These are phyloP conservation scores for Arctopsyche grandis DNA, from an alignment of 1,140 invertebrate genomes.

Conservation along the genomic window DNA sequence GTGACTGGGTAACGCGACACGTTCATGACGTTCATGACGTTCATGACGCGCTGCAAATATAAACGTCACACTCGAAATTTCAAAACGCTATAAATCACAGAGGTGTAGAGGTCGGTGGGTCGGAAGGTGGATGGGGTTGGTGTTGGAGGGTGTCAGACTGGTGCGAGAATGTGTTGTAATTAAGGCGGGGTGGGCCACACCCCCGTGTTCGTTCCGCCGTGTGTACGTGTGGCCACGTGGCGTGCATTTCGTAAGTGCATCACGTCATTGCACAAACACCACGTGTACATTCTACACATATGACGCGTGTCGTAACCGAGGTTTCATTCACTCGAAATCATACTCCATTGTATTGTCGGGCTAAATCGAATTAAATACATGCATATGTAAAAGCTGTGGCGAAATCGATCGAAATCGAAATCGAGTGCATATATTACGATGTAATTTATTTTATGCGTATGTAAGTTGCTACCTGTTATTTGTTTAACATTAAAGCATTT, in stretches of 20 bases:
- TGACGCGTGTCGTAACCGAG: too few species aligned
- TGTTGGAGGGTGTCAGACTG: not conserved
- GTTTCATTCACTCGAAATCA: too few species aligned
- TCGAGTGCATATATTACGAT: too few species aligned
- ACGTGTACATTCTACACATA: too few species aligned
- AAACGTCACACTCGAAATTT: not conserved
- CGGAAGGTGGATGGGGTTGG: not conserved
- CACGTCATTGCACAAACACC: not conserved
- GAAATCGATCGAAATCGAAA: too few species aligned
- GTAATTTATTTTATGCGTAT: too few species aligned
- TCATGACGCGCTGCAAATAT: not conserved
- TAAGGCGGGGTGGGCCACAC: constrained; percentile 2
- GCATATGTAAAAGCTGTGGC: too few species aligned
- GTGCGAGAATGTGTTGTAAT: not conserved
- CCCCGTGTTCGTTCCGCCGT: not conserved
- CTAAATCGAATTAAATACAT: too few species aligned
- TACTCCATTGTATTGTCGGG: too few species aligned
- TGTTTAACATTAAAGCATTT: too few species aligned
- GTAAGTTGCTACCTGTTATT: too few species aligned
- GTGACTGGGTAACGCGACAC: too few species aligned
- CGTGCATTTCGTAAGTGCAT: not conserved
- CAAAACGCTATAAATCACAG: not conserved
- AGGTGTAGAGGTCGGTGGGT: not conserved
- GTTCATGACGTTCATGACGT: not conserved
- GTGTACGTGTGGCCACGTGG: not conserved